Evolutionary conservation across 2,888 invertebrate genomes (phyloP), one percentile per base, ranked within the genome.

Genomic region (Anoplius nigerrimus): DNA sequence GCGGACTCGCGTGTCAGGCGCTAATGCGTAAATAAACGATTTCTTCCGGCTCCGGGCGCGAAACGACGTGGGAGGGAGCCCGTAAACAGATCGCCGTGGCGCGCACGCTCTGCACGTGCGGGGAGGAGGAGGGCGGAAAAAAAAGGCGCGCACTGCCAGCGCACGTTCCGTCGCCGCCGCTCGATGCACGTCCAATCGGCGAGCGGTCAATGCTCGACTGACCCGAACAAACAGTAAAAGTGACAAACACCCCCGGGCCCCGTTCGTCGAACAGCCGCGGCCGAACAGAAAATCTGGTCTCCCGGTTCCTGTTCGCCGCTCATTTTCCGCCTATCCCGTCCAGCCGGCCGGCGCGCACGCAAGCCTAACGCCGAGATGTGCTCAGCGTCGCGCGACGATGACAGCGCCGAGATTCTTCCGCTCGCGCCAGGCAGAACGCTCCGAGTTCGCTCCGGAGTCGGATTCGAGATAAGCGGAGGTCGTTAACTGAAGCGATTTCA

Each of bases 171-270:
- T 16, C 18, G 58, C 45, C 24, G 20, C 27, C 52, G 65, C 62
- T 56, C n/a, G 59, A 71, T 54, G 54, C 15, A 45, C 46, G 64
- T 75, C 69, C 69, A 82, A 80, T 78, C 76, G 77, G 75, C 75
- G 69, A 80, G 82, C 86, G 86, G 86, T 86, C 86, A 86, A 84
- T 85, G 86, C 86, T 86, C 86, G 86, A 86, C 79, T 86, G 83
- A 86, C 86, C 86, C 79, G 82, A 81, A 82, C 80, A 86, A n/a
- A 84, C 86, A 86, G 86, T 86, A 86, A 86, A 86, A 86, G 86
- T 86, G 86, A 86, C 78, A 84, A 79, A 81, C 81, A 77, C 51
- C 63, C 45, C 54, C 62, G 45, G 46, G 54, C 57, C 57, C 69
- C 68, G 54, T 62, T 70, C 69, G 69, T 70, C 68, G 62, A 75